These are phyloP conservation scores for Lacerta viridis DNA, from an alignment of 2,797 vertebrate species.

Conservation along the genomic window DNA sequence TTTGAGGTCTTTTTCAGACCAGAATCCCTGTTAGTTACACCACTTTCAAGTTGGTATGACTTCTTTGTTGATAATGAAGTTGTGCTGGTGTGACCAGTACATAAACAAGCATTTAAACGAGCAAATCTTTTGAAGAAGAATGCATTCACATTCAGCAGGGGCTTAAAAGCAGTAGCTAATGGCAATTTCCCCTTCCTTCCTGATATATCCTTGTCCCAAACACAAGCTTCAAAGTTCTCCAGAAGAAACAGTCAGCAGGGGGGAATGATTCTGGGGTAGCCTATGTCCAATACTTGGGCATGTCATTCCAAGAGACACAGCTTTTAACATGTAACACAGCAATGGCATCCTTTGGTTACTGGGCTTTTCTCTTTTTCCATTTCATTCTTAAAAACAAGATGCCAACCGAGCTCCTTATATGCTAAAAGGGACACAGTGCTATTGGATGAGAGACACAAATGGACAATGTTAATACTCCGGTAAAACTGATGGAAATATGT, in stretches of 20 bases:
- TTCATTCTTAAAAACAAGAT: not conserved
- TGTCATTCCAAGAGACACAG: not conserved
- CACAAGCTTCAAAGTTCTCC: slow-evolving; percentile 24
- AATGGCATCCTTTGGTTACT: not conserved
- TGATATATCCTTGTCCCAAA: slow-evolving; percentile 5
- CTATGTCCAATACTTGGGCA: not conserved
- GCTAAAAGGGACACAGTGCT: not conserved
- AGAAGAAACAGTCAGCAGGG: not conserved
- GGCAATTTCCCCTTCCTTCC: not conserved
- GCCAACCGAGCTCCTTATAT: not conserved
- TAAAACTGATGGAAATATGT: too few relatives aligned
- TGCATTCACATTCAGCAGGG: not conserved
- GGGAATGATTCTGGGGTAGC: not conserved
- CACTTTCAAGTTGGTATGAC: not conserved
- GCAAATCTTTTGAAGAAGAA: slow-evolving; percentile 26
- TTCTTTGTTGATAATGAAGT: slow-evolving; percentile 28
- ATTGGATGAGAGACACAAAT: not conserved
- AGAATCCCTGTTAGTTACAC: not conserved
- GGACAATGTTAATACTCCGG: too few relatives aligned
- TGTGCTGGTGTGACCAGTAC: not conserved
- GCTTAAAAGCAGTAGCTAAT: slow-evolving; percentile 23
- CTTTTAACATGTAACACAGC: not conserved
- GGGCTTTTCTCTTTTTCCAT: not conserved
- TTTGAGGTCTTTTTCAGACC: not conserved
- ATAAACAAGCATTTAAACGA: slow-evolving; percentile 1